Base-by-base conservation (phyloP, 2,113 vertebrate genomes). In the Sinosuthora webbiana region DNA sequence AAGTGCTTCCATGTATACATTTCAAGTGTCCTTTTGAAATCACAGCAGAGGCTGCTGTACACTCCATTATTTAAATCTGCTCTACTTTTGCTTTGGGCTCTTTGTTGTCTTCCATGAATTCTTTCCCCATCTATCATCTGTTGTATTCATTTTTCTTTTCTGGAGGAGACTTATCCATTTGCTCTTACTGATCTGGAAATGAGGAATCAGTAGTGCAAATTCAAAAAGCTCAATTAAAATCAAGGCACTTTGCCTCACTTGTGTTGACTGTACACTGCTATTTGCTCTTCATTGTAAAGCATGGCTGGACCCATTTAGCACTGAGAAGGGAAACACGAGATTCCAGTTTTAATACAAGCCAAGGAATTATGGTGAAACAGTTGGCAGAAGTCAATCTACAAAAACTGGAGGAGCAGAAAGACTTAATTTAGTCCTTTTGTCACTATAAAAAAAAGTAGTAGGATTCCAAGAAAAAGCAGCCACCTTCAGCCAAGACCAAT, bases 61-160 rank as follows among this genome's bases (percentile, higher is more conserved):
- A 14, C 42, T 95, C 52, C 17, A 82, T 95, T 95, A 94, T 87
- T 96, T 96, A 96, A 95, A 86, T 23, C 41, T 94, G 59, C 31
- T 83, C 65, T 86, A 49, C 50, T 94, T 95, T 68, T 91, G 31
- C 42, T 73, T 63, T 76, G 37, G 49, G 16, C 13, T 74, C 39
- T 45, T 59, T 39, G 27, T 59, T 77, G 45, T 57, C 41, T 59
- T 89, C 31, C 2, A 1, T 45, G 6, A 76, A 49, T 89, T 79
- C 27, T 49, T 64, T 74, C 19, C 10, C 22, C 15, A 11, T 57
- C 31, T 50, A 44, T 49, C 22, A 50, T 88, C 12, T 71, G 7
- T 21, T 80, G n/a, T 19, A 49, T 41, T 78, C 7, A 17, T 27
- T 56, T 31, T 31, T 63, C 52, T 64, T 74, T 71, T 31, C 22